Evolutionary conservation across 1,140 invertebrate genomes (phyloP), one percentile per base, ranked within the genome.

Genomic region (Lasioglossum baleicum): DNA sequence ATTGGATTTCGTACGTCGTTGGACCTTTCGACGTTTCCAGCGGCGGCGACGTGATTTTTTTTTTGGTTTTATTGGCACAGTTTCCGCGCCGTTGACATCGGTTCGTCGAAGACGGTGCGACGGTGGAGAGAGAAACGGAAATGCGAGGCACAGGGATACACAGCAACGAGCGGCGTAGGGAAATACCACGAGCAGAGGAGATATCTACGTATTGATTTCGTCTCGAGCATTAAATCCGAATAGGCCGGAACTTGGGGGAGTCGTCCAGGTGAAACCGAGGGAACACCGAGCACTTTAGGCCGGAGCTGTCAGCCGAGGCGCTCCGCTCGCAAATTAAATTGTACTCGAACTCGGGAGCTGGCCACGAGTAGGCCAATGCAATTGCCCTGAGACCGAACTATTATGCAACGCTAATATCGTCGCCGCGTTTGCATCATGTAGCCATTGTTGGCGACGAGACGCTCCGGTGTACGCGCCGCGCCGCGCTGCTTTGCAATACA

Each of bases 161-260:
- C 26, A 26, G 26, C 26, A 13, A 20, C 0, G 75, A 20, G 15
- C 61, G 64, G 42, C 58, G 74, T 48, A 70, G 63, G 51, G 63
- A 80, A 69, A 75, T 44, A 72, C 58, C 51, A 63, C 70, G 73
- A 73, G 73, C 26, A 61, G 64, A 35, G 56, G 67, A 80, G 70
- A 78, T 63, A 86, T 80, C 70, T 80, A 44, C 64, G 83, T 88
- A 88, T 88, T 85, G 87, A 88, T 88, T 88, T 87, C 79, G 82
- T 86, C 84, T 78, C 81, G 83, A 79, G 79, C 80, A 72, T 82
- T 87, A 83, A 86, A 86, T 83, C 71, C 60, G 65, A 76, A 85
- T 75, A 73, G 65, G 56, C 53, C 81, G 75, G 68, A 79, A 80
- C 75, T 58, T 71, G 15, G 31, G 53, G 74, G 75, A 85, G 58